Base-by-base conservation (phyloP, 1,140 invertebrate genomes). In the Microvelia longipes region DNA sequence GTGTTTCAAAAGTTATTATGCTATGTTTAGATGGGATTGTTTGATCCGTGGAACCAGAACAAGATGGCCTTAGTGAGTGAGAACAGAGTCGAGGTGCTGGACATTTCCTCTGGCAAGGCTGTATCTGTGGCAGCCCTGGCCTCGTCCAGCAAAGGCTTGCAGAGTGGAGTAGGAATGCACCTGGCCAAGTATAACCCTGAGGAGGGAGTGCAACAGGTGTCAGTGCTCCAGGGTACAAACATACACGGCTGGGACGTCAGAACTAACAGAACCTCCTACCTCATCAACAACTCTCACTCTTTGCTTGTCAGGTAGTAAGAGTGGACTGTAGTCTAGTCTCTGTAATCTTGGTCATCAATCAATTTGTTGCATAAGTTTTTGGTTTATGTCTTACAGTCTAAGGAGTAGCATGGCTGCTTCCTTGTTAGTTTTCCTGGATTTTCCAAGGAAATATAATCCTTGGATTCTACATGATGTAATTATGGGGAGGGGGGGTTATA, bases 161-260 rank as follows among this genome's bases (percentile, higher is more conserved):
- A n/a, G n/a, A n/a, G n/a, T n/a, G 35, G 35, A 50, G 35, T 64
- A 60, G 88, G 88, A 76, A 87, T 94, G 73, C 90, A 87, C 2
- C 88, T 84, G 72, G 93, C 92, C 0, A 90, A 93, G 79, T 98
- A 94, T 94, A 94, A 94, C 80, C 93, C 94, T 28, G 94, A 96
- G 77, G 91, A 95, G 77, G 90, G 90, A 74, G 89, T 89, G 65
- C 87, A 88, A 75, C 89, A 94, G 77, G 89, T 97, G 78, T 87
- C 88, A 24, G 87, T 90, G 0, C 82, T 93, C 15, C 88, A 92
- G 80, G 93, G 96, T 66, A 90, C 88, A 65, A 86, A 87, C 78
- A 84, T 98, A 66, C 85, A 88, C 72, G 90, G 92, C 15, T 96
- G 91, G 85, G 96, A 98, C 80, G 84, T 94, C 0, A 80, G 94